These are phyloP conservation scores for Tragelaphus strepsiceros DNA, from an alignment of 2,113 vertebrate genomes.

Conservation along the genomic window DNA sequence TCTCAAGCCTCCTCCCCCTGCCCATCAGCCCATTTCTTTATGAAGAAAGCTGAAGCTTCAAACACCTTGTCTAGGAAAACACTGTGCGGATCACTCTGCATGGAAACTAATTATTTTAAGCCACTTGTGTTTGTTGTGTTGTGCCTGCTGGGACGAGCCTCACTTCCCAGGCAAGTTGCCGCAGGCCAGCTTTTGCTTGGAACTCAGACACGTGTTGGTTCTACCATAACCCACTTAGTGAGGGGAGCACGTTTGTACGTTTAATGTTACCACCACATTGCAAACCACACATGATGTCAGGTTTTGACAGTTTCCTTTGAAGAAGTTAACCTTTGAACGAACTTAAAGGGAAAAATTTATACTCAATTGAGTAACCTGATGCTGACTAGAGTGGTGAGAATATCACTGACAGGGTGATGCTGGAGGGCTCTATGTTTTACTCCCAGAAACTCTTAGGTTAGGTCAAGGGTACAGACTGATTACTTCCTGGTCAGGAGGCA, in stretches of 20 bases:
- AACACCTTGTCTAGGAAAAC: background rate
- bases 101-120: conserved; percentile 50
- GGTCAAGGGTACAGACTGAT: conserved; percentile 27
- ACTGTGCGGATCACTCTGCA: background rate
- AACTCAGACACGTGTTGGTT: conserved; percentile 19
- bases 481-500: background rate
- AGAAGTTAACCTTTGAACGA: conserved; percentile 56
- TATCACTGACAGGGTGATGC: conserved; percentile 14
- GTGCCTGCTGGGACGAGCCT: conserved; percentile 28
- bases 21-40: background rate
- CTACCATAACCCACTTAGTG: background rate
- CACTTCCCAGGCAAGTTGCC: conserved; percentile 28
- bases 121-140: conserved; percentile 27
- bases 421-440: conserved; percentile 34
- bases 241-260: background rate
- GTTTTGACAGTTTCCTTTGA: conserved; percentile 56
- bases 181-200: conserved; percentile 30
- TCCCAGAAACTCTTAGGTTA: background rate
- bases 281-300: conserved; percentile 51
- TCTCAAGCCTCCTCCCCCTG: background rate
- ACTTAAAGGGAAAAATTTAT: conserved; percentile 30
- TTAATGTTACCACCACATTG: conserved; percentile 32
- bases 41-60: conserved; percentile 42
- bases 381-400: conserved; percentile 26
- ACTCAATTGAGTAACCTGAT: conserved; percentile 36